Base-by-base conservation (phyloP, 2,888 invertebrate genomes). In the Cephus nigrinus region DNA sequence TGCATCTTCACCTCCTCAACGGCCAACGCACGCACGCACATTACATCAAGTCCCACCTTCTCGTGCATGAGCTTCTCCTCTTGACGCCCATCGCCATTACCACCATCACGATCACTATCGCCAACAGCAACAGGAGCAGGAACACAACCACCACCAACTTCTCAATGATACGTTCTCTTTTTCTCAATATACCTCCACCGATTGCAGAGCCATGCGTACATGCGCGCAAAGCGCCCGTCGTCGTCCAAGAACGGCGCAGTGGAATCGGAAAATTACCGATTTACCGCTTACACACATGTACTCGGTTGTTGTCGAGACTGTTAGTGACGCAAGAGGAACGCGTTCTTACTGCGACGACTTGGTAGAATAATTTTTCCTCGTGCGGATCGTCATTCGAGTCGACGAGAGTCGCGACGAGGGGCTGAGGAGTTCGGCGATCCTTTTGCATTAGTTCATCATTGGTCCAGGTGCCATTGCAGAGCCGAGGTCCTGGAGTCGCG, bases 251-350 rank as follows among this genome's bases (percentile, higher is more conserved):
- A 55, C 55, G 9, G 55, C 55, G 55, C 23, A 55, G 55, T 15
- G 55, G 55, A 80, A 79, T 83, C 80, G 82, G 82, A 86, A 84
- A 84, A 84, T 84, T 84, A 83, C 82, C 80, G 81, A 80, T 78
- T 78, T 78, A 74, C 73, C 80, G 75, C 79, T 75, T 74, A 75
- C 76, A 73, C 74, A 68, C 77, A 73, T 74, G 76, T 77, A 35
- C 35, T 80, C 79, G 80, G 80, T 82, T 83, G 82, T 83, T 84
- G 84, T 55, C 23, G 55, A 55, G 55, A 82, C 83, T 83, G 81
- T 82, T 80, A 80, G 81, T 84, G 83, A 84, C 83, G 84, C 83
- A 84, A 84, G 79, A 80, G 73, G 79, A 77, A 78, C 71, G 76
- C 78, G 78, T 80, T 80, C 78, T 76, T 80, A 76, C 78, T 55